Evolutionary conservation across 2,113 vertebrate genomes (phyloP).

Genomic region (Hemibagrus wyckioides): DNA sequence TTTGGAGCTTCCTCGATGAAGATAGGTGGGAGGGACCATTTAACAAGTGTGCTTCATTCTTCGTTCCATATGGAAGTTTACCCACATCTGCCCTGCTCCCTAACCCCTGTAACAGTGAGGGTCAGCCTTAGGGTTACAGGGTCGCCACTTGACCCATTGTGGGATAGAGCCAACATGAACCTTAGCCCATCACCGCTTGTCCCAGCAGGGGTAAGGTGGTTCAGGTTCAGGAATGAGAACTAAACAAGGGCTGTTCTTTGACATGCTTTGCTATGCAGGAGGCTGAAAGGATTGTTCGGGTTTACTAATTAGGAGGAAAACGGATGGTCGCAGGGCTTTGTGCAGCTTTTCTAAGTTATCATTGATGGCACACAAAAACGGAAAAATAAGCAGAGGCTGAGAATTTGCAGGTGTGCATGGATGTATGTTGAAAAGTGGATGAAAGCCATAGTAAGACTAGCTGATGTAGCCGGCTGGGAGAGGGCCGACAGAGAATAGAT

Average conservation of each 20-base stretch:
- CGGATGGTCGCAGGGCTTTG: constrained; percentile 69
- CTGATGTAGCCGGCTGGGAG: constrained; percentile 65
- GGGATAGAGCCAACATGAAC: constrained; percentile 71
- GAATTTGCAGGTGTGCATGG: constrained; percentile 73
- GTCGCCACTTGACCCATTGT: constrained; percentile 73
- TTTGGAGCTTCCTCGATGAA: constrained; percentile 62
- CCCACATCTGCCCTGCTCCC: constrained; percentile 75
- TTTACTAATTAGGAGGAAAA: constrained; percentile 72
- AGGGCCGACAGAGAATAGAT: constrained; percentile 70
- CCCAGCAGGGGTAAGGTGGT: constrained; percentile 65
- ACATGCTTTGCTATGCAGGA: constrained; percentile 62
- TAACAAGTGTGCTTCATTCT: constrained; percentile 74
- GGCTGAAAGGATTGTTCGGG: constrained; percentile 66
- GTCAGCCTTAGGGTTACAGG: constrained; percentile 69
- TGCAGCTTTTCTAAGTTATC: constrained; percentile 64
- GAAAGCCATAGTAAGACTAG: constrained; percentile 46
- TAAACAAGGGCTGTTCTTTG: constrained; percentile 70
- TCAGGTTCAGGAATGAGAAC: constrained; percentile 70
- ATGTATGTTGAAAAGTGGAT: constrained; percentile 61
- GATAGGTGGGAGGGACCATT: constrained; percentile 64
- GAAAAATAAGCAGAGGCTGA: constrained; percentile 63
- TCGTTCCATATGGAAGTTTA: constrained; percentile 72
- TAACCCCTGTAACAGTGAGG: constrained; percentile 72
- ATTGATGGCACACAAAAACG: constrained; percentile 64
- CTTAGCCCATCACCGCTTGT: constrained; percentile 57